phyloP scores from a whole-genome alignment of 2,113 vertebrate species.

The Cyanoliseus patagonus region DNA sequence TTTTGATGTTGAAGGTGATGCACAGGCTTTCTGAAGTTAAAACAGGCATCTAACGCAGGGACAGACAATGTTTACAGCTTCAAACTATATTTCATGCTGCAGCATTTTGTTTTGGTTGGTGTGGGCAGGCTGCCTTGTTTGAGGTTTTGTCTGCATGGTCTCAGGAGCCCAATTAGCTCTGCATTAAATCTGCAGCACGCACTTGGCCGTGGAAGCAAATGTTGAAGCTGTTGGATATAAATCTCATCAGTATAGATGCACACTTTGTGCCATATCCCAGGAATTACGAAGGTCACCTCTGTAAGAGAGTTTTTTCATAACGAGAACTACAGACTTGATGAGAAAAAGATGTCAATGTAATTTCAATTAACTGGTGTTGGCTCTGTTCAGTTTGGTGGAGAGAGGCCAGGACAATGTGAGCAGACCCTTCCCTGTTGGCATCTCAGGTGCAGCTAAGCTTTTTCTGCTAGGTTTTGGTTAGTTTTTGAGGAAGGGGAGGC shows the following conservation, averaged over 20 bases:
- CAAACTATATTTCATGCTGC: not conserved
- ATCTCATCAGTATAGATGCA: not conserved
- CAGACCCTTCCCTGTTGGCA: not conserved
- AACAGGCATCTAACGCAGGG: fast-evolving
- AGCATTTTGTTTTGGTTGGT: not conserved
- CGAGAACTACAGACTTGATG: not conserved
- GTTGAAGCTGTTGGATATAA: not conserved
- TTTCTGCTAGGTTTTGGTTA: not conserved
- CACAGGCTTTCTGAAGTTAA: not conserved
- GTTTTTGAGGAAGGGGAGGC: not conserved
- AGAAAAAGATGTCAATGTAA: not conserved
- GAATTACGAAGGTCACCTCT: not conserved
- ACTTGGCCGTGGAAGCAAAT: not conserved
- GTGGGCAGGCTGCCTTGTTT: not conserved
- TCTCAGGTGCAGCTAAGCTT: fast-evolving
- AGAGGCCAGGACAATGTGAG: not conserved
- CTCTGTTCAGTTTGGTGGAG: not conserved
- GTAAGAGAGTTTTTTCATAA: not conserved
- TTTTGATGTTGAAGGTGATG: not conserved
- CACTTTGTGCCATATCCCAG: not conserved
- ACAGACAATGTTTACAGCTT: not conserved
- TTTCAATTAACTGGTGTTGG: not conserved
- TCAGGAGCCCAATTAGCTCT: not conserved
- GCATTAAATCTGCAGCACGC: not conserved
- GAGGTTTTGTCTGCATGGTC: not conserved